These are phyloP conservation scores for Ophion ventricosus DNA, from an alignment of 2,888 invertebrate genomes.

Conservation along the genomic window DNA sequence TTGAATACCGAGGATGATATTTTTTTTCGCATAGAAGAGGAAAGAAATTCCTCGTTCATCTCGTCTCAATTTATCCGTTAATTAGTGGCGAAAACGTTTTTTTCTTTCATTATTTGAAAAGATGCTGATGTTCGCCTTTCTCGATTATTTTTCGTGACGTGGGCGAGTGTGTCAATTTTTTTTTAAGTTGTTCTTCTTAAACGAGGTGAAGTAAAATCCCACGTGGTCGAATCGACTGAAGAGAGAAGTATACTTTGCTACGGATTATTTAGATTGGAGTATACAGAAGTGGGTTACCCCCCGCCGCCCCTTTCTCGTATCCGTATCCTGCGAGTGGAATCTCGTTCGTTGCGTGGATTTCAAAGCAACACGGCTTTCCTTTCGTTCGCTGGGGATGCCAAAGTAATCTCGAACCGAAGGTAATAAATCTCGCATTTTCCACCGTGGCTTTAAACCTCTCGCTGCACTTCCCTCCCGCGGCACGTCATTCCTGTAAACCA, in stretches of 20 bases:
- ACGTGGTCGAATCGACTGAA: neutral
- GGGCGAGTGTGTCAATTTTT: neutral
- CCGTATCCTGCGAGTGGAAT: conserved; percentile 2
- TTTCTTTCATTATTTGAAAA: neutral
- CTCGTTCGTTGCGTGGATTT: conserved; percentile 19
- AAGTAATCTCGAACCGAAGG: conserved; percentile 56
- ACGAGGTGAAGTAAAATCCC: neutral
- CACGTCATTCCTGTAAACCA: conserved; percentile 18
- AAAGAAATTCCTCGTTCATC: neutral
- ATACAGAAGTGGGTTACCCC: conserved; percentile 48
- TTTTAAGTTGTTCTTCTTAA: neutral
- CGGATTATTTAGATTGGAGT: conserved; percentile 54
- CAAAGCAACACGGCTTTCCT: conserved; percentile 42
- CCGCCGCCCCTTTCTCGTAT: no score
- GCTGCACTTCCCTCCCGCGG: neutral
- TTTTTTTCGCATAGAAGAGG: conserved; percentile 21
- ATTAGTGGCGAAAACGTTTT: neutral
- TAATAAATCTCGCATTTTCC: conserved; percentile 60
- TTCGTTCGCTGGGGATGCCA: conserved; percentile 41
- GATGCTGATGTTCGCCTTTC: neutral
- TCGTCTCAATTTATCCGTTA: neutral
- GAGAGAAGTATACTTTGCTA: conserved; percentile 13
- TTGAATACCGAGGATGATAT: conserved; percentile 30
- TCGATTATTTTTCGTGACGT: neutral
- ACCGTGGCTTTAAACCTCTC: conserved; percentile 12